These are phyloP conservation scores for Euplagia quadripunctaria DNA, from an alignment of 2,888 invertebrate genomes.

Conservation along the genomic window DNA sequence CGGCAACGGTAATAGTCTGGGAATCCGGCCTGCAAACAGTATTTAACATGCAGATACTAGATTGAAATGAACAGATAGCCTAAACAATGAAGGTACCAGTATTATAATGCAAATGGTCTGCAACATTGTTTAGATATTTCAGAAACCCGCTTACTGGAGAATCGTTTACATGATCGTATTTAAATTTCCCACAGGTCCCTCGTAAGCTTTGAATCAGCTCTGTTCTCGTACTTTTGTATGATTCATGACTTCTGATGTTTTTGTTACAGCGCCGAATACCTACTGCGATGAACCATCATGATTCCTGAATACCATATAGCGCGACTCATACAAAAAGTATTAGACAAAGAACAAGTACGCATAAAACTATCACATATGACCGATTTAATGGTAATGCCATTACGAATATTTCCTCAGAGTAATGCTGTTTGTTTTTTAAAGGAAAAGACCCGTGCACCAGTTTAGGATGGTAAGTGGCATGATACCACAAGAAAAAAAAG, in stretches of 20 bases:
- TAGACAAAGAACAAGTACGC: slow-evolving; percentile 33
- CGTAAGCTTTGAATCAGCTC: slow-evolving; percentile 56
- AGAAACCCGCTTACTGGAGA: slow-evolving; percentile 62
- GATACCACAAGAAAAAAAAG: too few relatives aligned
- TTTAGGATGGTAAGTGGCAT: too few relatives aligned
- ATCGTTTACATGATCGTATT: slow-evolving; percentile 67
- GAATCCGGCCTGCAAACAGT: slow-evolving; percentile 76
- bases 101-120: slow-evolving; percentile 75
- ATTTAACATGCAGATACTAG: slow-evolving; percentile 76
- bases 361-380: slow-evolving; percentile 22
- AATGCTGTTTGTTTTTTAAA: slow-evolving; percentile 4
- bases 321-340: slow-evolving; percentile 38
- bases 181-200: slow-evolving; percentile 69
- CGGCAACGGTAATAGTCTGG: slow-evolving; percentile 79
- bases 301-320: slow-evolving; percentile 39
- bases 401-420: neutral
- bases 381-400: too few relatives aligned
- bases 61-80: slow-evolving; percentile 78
- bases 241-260: slow-evolving; percentile 77
- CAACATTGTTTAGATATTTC: slow-evolving; percentile 63
- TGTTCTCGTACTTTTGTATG: slow-evolving; percentile 68
- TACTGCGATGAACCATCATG: slow-evolving; percentile 66
- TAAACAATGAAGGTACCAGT: slow-evolving; percentile 79
- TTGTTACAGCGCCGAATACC: slow-evolving; percentile 61
- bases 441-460: neutral